Base-by-base conservation (phyloP, 2,797 vertebrate species). In the Rhabdophis nuchalis region DNA sequence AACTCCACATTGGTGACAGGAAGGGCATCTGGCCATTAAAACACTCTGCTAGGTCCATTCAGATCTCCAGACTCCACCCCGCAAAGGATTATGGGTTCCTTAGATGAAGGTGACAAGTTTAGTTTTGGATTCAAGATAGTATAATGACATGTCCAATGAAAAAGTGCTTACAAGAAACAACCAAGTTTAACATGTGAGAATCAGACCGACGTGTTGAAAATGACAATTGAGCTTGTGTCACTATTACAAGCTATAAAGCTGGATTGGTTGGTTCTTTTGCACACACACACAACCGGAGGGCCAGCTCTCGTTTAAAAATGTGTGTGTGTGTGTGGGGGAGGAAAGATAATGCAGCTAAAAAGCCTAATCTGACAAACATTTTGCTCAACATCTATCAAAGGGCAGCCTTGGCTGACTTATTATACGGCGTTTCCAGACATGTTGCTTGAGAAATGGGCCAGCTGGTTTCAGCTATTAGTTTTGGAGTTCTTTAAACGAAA, bases 371-470 rank as follows among this genome's bases (percentile, higher is more conserved):
- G 60, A 58, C 9, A 46, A 32, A 91, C 11, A 86, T 57, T 91
- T 85, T 90, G 72, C 92, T 85, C 91, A 85, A 94, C 0, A 12
- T 56, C 20, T 10, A 32, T 58, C 11, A 7, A 57, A 23, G 46
- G 27, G 1, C 53, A 14, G 4, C 57, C 32, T 54, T 58, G 53
- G 85, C 60, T 61, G 60, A 29, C 20, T 50, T 91, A 18, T 32
- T 91, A 92, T 6, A 36, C 91, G 2, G 0, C 85, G 5, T 89
- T 61, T 9, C 87, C 8, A 46, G 91, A 77, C 61, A 87, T 90
- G n/a, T 54, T 92, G 89, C 61, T 94, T 91, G 94, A 36, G 57
- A 89, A 57, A 41, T n/a, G 1, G 16, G 52, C 72, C 93, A 93
- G 95, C 54, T 61, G 46, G 11, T 77, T 6, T 14, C 27, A 87